A percentile compares a stretch with the other conserved stretches of the same genome.
Conservation (phyloP, 2,113 vertebrate species). For the Illadopsis cleaveri region DNA sequence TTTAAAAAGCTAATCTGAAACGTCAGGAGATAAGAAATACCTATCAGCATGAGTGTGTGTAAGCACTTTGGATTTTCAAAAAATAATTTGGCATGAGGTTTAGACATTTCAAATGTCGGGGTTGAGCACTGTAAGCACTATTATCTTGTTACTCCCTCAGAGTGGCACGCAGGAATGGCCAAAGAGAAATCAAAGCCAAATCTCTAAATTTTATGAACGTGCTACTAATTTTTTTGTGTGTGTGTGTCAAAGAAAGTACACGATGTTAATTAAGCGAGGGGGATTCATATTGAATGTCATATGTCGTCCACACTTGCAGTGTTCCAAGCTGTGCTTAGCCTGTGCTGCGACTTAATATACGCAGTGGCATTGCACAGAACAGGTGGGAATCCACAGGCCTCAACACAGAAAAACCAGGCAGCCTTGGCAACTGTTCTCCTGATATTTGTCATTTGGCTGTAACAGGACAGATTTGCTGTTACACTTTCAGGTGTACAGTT, state of each 20-base stretch:
- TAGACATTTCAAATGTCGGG: not conserved
- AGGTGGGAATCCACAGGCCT: constrained; percentile 43
- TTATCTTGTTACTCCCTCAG: not conserved
- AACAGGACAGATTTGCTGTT: not conserved
- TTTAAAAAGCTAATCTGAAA: constrained; percentile 16
- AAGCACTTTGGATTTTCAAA: not conserved
- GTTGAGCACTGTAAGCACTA: not conserved
- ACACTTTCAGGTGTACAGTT: not conserved
- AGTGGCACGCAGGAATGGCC: not conserved
- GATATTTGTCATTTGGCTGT: constrained; percentile 12
- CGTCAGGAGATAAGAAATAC: constrained; percentile 24
- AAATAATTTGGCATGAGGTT: constrained; percentile 6
- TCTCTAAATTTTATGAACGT: not conserved
- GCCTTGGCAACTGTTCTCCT: not conserved
- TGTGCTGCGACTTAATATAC: not conserved
- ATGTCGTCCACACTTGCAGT: not conserved
- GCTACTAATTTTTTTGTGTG: not conserved
- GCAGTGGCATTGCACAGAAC: not conserved
- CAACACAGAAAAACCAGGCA: not conserved
- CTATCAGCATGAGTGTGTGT: not conserved
- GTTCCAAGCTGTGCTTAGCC: constrained; percentile 30
- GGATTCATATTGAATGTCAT: not conserved
- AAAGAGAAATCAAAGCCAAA: not conserved
- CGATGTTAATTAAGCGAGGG: not conserved
- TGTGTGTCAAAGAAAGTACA: not conserved